phyloP scores from a whole-genome alignment of 1,140 invertebrate species.

The Lordiphosa collinella region DNA sequence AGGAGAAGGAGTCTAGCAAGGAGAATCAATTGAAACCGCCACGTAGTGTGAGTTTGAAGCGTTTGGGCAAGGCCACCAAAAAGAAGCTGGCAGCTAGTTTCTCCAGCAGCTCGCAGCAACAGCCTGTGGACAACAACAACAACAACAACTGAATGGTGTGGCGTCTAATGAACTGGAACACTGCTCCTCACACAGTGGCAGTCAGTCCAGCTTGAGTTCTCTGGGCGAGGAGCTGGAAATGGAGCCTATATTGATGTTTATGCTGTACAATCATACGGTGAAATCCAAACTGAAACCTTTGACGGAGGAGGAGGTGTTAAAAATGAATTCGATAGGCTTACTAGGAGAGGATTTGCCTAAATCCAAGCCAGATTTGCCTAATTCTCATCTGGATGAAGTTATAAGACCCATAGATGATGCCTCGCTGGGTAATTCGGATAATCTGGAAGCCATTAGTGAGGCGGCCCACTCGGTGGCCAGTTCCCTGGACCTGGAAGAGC shows the following conservation, averaged over 20 bases:
- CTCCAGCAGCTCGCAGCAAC: slow-evolving; percentile 24
- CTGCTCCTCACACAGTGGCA: slow-evolving; percentile 57
- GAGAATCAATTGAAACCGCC: slow-evolving; percentile 21
- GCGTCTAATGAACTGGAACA: slow-evolving; percentile 53
- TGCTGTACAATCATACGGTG: slow-evolving; percentile 63
- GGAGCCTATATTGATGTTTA: too few species aligned
- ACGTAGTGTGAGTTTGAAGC: slow-evolving; percentile 56
- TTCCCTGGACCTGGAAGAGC: slow-evolving; percentile 92
- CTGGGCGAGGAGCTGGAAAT: too few species aligned
- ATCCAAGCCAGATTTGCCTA: too few species aligned
- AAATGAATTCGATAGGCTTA: slow-evolving; percentile 78
- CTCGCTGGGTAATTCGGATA: slow-evolving; percentile 93
- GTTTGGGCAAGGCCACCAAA: slow-evolving; percentile 72
- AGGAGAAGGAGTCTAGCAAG: slow-evolving; percentile 15
- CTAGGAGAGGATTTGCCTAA: slow-evolving; percentile 18
- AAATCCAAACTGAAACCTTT: slow-evolving; percentile 70
- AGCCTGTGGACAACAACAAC: too few species aligned
- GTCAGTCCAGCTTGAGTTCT: slow-evolving; percentile 61
- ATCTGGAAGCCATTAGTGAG: slow-evolving; percentile 96
- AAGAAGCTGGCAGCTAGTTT: slow-evolving; percentile 76
- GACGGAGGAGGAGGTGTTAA: slow-evolving; percentile 76
- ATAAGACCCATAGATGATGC: slow-evolving; percentile 88
- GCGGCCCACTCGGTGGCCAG: slow-evolving; percentile 94
- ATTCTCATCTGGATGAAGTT: too few species aligned
- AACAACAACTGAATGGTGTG: too few species aligned